Evolutionary conservation across 2,113 vertebrate genomes (phyloP).

Genomic region (Strigops habroptila): DNA sequence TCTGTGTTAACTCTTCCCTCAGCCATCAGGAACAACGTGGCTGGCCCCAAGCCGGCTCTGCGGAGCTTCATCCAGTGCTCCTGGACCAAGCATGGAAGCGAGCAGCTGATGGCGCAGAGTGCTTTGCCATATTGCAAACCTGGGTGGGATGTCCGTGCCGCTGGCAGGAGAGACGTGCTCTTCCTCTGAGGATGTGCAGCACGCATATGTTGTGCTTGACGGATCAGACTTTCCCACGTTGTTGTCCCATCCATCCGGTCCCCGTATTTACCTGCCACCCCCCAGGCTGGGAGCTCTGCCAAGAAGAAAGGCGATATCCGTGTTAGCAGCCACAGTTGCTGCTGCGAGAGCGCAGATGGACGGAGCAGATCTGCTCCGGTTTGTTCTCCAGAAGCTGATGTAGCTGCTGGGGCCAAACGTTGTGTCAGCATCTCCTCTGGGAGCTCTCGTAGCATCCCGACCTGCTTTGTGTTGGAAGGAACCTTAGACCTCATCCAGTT

Average conservation of each 20-base stretch:
- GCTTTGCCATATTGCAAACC: neutral
- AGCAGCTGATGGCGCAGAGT: neutral
- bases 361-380: neutral
- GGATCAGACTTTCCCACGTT: neutral
- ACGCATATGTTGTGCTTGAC: fast-evolving
- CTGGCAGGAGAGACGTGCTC: neutral
- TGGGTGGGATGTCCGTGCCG: neutral
- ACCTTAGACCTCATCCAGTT: neutral
- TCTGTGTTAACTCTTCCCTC: neutral
- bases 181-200: neutral
- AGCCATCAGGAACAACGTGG: fast-evolving
- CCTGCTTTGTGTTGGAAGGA: neutral
- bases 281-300: neutral
- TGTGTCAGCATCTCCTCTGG: neutral
- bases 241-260: neutral
- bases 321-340: fast-evolving
- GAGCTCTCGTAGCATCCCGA: neutral
- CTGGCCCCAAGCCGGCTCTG: neutral
- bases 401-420: neutral
- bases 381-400: neutral
- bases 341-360: neutral
- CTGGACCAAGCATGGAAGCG: neutral
- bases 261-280: neutral
- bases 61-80: neutral
- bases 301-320: neutral